Evolutionary conservation across 2,888 invertebrate genomes (phyloP).

Genomic region (Tetheella fluctuosa): DNA sequence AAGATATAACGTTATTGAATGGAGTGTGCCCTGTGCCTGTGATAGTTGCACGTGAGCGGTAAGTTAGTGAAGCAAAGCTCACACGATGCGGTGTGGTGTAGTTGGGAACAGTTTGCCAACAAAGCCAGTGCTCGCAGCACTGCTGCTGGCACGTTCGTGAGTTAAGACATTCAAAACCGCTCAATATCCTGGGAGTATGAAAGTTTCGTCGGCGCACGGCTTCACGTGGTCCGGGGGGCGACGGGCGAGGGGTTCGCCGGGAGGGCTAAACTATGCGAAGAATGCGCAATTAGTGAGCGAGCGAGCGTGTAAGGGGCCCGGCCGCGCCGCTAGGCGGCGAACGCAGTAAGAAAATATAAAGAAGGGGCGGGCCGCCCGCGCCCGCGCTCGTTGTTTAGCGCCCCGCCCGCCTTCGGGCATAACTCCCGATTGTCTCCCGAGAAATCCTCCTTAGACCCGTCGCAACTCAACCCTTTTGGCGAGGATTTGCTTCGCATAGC

Average conservation of each 20-base stretch:
- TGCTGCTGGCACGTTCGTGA: conserved; percentile 77
- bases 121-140: conserved; percentile 64
- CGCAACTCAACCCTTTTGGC: conserved; percentile 80
- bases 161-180: conserved; percentile 85
- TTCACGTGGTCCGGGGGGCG: conserved; percentile 82
- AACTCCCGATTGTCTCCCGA: conserved; percentile 84
- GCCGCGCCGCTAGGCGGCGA: conserved; percentile 83
- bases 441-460: conserved; percentile 81
- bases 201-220: conserved; percentile 83
- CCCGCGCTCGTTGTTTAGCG: conserved; percentile 83
- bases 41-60: conserved; percentile 34
- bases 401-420: conserved; percentile 82
- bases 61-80: conserved; percentile 49
- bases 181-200: conserved; percentile 83
- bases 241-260: conserved; percentile 83
- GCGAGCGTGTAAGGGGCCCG: conserved; percentile 87
- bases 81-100: conserved; percentile 58
- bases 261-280: conserved; percentile 97
- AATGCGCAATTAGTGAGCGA: conserved; percentile 98
- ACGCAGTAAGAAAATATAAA: conserved; percentile 88
- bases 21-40: conserved; percentile 22
- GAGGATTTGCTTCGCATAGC: conserved; percentile 78
- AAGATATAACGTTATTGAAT: conserved; percentile 14
- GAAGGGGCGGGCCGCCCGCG: conserved; percentile 84
- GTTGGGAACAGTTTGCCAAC: conserved; percentile 74